Conservation (phyloP, 2,888 invertebrate genomes). For the Oasisia sp. region DNA sequence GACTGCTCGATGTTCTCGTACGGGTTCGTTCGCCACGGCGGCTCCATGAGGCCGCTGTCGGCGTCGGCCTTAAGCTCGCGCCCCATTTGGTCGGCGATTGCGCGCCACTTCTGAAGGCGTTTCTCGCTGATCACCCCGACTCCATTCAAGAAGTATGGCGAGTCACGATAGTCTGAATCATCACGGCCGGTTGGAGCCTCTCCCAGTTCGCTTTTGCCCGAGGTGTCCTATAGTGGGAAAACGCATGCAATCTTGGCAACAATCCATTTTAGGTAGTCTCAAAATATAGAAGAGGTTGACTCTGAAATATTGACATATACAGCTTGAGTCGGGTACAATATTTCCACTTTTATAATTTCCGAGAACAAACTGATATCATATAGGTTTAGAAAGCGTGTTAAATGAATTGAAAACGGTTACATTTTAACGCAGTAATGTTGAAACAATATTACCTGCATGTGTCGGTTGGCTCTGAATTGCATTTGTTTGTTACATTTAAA, state of each 20-base stretch:
- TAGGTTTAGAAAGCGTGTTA: neutral
- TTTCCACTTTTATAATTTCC: neutral
- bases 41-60: constrained; percentile 18
- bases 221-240: neutral
- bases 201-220: constrained; percentile 25
- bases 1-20: neutral
- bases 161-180: constrained; percentile 22
- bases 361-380: neutral
- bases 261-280: too few species aligned
- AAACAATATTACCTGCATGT: neutral
- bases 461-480: neutral
- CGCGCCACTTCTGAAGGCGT: constrained; percentile 29
- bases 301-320: neutral
- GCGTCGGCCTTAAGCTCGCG: constrained; percentile 17
- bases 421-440: neutral
- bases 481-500: neutral
- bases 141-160: constrained; percentile 24
- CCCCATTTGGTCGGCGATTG: constrained; percentile 20
- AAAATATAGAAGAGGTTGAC: neutral
- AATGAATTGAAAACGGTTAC: neutral
- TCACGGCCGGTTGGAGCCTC: constrained; percentile 22
- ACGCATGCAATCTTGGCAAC: too few species aligned
- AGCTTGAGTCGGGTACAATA: neutral
- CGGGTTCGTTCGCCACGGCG: constrained; percentile 24
- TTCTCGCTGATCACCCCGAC: constrained; percentile 27